Conservation (phyloP, 2,797 vertebrate genomes). For the Corythornis leucogaster region DNA sequence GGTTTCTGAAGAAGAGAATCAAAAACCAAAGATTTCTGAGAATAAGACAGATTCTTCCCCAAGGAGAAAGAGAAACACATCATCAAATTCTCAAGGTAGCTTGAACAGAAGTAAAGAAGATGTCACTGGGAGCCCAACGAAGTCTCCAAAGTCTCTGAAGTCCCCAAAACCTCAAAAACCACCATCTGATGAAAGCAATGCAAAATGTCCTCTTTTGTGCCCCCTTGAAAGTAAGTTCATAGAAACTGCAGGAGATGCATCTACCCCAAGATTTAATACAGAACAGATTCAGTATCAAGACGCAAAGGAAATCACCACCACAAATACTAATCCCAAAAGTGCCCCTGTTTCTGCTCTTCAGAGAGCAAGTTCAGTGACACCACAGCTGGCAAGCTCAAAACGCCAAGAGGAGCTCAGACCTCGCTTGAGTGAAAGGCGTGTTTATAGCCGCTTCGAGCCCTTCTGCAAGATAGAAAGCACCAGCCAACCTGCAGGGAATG, state of each 20-base stretch:
- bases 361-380: constrained; percentile 9
- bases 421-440: constrained; percentile 74
- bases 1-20: constrained; percentile 81
- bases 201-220: constrained; percentile 53
- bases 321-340: constrained; percentile 35
- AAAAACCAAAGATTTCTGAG: constrained; percentile 69
- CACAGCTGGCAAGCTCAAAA: constrained; percentile 39
- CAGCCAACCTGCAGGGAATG: constrained; percentile 58
- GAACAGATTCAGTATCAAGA: constrained; percentile 84
- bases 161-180: constrained; percentile 54
- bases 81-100: constrained; percentile 78
- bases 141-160: constrained; percentile 51
- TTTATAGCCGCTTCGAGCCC: constrained; percentile 90
- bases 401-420: constrained; percentile 71
- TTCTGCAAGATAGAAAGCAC: constrained; percentile 83
- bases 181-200: constrained; percentile 65
- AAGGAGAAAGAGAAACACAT: constrained; percentile 73
- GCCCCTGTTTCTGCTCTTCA: constrained; percentile 38
- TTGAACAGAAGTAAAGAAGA: constrained; percentile 80
- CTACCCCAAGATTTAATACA: constrained; percentile 86
- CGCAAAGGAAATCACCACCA: constrained; percentile 34
- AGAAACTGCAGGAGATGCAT: constrained; percentile 78
- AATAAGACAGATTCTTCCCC: constrained; percentile 65
- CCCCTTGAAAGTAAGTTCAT: constrained; percentile 68
- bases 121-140: constrained; percentile 38